Percentiles rank a stretch among this genome's conserved stretches.
Evolutionary conservation across 1,140 invertebrate genomes (phyloP).

Genomic region (Batillaria attramentaria): DNA sequence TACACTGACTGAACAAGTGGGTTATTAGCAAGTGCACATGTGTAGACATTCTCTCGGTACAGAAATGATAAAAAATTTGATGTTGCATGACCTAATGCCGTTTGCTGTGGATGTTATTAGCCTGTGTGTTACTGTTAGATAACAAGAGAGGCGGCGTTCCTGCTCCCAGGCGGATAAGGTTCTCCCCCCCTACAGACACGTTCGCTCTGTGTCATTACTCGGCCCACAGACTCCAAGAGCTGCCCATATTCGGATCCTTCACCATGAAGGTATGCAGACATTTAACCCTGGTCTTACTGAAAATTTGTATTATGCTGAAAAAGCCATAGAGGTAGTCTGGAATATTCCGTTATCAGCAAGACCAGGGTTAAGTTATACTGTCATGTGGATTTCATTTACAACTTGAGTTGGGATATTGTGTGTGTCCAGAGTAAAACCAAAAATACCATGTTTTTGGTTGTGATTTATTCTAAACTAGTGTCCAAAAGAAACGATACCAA

Average conservation of each 20-base stretch:
- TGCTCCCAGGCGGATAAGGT: conserved; percentile 56
- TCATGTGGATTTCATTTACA: not conserved
- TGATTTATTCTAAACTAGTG: too few relatives aligned
- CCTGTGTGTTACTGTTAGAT: conserved; percentile 26
- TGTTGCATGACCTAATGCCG: too few relatives aligned
- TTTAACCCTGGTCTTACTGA: not conserved
- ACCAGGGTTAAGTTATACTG: too few relatives aligned
- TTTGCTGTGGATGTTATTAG: not conserved
- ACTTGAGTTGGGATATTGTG: not conserved
- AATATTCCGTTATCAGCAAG: too few relatives aligned
- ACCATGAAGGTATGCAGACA: conserved; percentile 61
- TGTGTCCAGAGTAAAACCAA: not conserved
- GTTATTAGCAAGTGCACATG: too few relatives aligned
- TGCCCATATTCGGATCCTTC: conserved; percentile 65
- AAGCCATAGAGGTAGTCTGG: too few relatives aligned
- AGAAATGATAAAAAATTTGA: too few relatives aligned
- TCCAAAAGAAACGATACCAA: too few relatives aligned
- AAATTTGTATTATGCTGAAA: not conserved
- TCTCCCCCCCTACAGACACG: conserved; percentile 63
- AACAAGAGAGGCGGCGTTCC: conserved; percentile 32
- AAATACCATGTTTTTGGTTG: not conserved
- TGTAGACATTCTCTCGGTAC: too few relatives aligned
- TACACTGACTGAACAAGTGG: not conserved
- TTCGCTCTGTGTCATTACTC: conserved; percentile 66
- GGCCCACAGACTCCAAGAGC: conserved; percentile 46